Percentiles rank a stretch among this genome's conserved stretches.
phyloP scores from a whole-genome alignment of 2,888 invertebrate species.

The Archips crataeganus region DNA sequence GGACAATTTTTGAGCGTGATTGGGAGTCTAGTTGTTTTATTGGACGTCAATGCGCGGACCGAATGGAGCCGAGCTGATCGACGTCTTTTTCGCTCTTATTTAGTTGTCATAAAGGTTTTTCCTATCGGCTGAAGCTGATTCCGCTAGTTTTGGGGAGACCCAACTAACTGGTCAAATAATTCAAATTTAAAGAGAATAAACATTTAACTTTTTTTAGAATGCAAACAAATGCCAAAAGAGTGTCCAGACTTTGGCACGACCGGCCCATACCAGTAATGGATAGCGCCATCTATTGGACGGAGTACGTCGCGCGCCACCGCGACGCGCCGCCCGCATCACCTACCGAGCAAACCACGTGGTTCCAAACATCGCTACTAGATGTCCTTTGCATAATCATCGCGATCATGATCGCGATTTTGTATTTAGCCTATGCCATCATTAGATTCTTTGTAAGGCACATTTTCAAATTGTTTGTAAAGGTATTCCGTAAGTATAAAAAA shows the following conservation, averaged over 20 bases:
- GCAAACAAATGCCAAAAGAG: slow-evolving; percentile 73
- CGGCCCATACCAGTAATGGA: slow-evolving; percentile 84
- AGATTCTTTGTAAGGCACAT: slow-evolving; percentile 51
- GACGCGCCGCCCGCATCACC: slow-evolving; percentile 62
- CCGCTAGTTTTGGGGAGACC: no score
- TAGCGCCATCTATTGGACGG: slow-evolving; percentile 88
- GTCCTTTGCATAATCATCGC: slow-evolving; percentile 58
- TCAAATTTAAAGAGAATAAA: no score
- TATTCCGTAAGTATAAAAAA: slow-evolving; percentile 48
- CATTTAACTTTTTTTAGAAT: slow-evolving; percentile 54
- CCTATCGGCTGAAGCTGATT: no score
- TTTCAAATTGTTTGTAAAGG: slow-evolving; percentile 44
- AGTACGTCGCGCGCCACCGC: slow-evolving; percentile 85
- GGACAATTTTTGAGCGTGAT: no score
- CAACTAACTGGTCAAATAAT: no score
- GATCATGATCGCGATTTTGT: slow-evolving; percentile 49
- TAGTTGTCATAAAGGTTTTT: no score
- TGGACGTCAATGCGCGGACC: no score
- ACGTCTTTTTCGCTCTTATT: no score
- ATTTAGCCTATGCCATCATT: slow-evolving; percentile 49
- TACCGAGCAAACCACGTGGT: slow-evolving; percentile 58
- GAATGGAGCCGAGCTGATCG: no score
- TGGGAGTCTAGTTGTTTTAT: no score
- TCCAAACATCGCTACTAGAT: slow-evolving; percentile 64
- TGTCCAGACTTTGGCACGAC: slow-evolving; percentile 83